Base-by-base conservation (phyloP, 2,113 vertebrate genomes). In the Hippocampus guttulatus region DNA sequence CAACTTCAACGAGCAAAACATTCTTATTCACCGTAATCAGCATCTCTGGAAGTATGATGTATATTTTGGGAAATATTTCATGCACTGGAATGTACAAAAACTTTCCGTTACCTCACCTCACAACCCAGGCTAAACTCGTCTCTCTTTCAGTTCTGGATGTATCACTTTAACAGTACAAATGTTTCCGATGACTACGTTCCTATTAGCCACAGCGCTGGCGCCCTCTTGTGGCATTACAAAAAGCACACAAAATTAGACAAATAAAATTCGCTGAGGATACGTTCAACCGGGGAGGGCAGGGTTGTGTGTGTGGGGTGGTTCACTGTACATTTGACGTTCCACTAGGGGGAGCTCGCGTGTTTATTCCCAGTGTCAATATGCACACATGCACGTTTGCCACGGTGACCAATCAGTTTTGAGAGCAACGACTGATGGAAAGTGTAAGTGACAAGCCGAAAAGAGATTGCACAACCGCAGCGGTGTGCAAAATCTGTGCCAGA, bases 381-480 rank as follows among this genome's bases (percentile, higher is more conserved):
- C 67, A 54, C 67, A 30, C 62, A 45, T 62, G 75, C 73, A 73
- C 77, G 68, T 84, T 76, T 78, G 64, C 75, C 70, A 65, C 81
- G 79, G 55, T 14, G 70, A 83, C 75, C 74, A 79, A 77, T 84
- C 76, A 72, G 78, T 75, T 72, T 75, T 70, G 63, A 65, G 14
- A 65, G 23, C 8, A 65, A 15, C 23, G 76, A 64, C 76, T 89
- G 88, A 89, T 79, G 87, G 64, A 85, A 89, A 90, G 74, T 33
- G 64, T 67, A 84, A 88, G 80, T 84, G 90, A 90, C 90, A 87
- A 81, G 77, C 81, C 81, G 82, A 84, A 85, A 89, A 84, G 33
- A 90, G 87, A 89, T 90, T 88, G 88, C 84, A 80, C 78, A 84
- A 75, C 77, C 82, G 77, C 84, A 88, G 86, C 64, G 58, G 87